A percentile compares a stretch with the other conserved stretches of the same genome.
phyloP scores from a whole-genome alignment of 2,113 vertebrate species.

The Platichthys flesus region DNA sequence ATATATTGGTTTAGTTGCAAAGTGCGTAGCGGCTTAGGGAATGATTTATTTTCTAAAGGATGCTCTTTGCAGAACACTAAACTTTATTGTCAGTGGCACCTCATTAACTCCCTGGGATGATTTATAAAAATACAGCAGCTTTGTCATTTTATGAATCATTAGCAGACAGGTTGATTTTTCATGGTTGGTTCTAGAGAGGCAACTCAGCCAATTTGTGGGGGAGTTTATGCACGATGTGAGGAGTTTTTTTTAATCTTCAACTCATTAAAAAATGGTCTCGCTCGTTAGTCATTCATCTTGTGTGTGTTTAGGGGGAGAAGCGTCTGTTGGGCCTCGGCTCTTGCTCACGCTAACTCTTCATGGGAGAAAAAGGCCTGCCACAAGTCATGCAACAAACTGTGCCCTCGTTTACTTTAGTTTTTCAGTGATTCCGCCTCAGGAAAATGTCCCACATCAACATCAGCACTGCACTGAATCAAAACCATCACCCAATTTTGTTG shows the following conservation, averaged over 20 bases:
- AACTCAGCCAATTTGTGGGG: too few relatives aligned
- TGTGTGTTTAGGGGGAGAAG: background rate
- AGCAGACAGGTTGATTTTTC: constrained; percentile 7
- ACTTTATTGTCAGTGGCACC: constrained; percentile 19
- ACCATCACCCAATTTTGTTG: background rate
- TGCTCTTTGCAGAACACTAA: constrained; percentile 6
- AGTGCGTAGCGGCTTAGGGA: background rate
- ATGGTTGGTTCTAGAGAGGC: constrained; percentile 19
- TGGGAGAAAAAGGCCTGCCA: background rate
- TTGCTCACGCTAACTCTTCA: background rate
- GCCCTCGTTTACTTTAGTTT: background rate
- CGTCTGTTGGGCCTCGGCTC: background rate
- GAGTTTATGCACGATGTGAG: background rate
- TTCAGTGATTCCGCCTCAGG: background rate
- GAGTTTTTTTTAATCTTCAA: background rate
- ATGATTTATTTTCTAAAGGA: constrained; percentile 22
- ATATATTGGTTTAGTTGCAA: background rate
- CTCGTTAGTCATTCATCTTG: background rate
- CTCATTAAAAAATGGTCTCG: constrained; percentile 25
- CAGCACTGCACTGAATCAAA: constrained; percentile 1
- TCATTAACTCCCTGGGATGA: constrained; percentile 26
- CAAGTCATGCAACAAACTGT: background rate
- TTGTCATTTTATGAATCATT: constrained; percentile 27
- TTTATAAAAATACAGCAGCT: constrained; percentile 11
- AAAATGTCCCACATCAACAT: constrained; percentile 1